Evolutionary conservation across 2,888 invertebrate species (phyloP), one percentile per base, ranked within the genome.

Genomic region (Lycaena phlaeas): DNA sequence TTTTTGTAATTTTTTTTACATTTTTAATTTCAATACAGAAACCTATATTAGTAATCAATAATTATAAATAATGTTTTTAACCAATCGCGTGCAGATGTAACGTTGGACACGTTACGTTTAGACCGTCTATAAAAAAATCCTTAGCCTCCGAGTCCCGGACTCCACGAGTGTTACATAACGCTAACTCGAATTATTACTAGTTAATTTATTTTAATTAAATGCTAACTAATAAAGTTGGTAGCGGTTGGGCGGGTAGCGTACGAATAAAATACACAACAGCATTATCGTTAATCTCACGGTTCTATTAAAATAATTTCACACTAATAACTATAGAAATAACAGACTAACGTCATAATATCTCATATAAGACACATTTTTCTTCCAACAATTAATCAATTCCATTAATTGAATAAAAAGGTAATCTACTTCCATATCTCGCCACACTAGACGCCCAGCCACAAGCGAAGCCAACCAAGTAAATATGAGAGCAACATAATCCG

Each of bases 1-100:
- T 62, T 61, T 59, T 43, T 38, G 62, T 66, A n/a, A n/a, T 61
- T 61, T 61, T 58, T 54, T 51, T 57, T 51, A 56, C 60, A 62
- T 63, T 61, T 60, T 59, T 49, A 56, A 53, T 67, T 68, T 69
- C 61, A 62, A 64, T 68, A 69, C 62, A 69, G 65, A 71, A 70
- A 68, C 67, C 68, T 69, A 68, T 68, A 57, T 66, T 66, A 67
- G 67, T 59, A 66, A 70, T 67, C 62, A 66, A 61, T 62, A 61
- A 59, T 56, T 63, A 34, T 34, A 64, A 64, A 61, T 57, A 64
- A 63, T 40, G 57, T 64, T 57, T 61, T 60, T 68, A 60, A 68
- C 64, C 59, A 59, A 53, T 51, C 50, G 52, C 48, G 44, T 28
- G 37, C 48, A 48, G 49, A 46, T 44, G 41, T 40, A 48, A 38